Percentiles rank a stretch among this genome's conserved stretches.
phyloP scores from a whole-genome alignment of 2,113 vertebrate species.

The Stegastes partitus region DNA sequence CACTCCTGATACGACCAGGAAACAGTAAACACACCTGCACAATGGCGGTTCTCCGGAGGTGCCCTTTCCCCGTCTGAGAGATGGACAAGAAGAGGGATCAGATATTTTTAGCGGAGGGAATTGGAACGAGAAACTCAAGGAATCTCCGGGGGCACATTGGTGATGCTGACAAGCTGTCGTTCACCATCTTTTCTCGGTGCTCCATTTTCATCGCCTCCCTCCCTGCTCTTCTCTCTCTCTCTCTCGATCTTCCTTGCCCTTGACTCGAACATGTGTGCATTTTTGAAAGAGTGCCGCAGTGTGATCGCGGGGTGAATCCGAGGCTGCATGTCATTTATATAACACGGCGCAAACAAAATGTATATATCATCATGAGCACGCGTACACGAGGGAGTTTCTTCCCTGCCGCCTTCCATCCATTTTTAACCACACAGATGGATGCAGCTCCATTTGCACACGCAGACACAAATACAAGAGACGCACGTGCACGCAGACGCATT shows the following conservation, averaged over 20 bases:
- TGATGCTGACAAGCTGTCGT: conserved; percentile 30
- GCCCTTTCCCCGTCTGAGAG: not conserved
- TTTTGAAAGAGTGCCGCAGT: not conserved
- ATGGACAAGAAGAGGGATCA: conserved; percentile 14
- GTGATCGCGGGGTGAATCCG: conserved; percentile 17
- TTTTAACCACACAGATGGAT: conserved; percentile 44
- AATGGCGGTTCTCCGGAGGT: conserved; percentile 25
- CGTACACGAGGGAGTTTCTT: conserved; percentile 10
- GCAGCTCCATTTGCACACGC: conserved; percentile 15
- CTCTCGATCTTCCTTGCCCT: not conserved
- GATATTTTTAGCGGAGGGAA: conserved; percentile 43
- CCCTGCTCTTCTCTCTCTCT: not conserved
- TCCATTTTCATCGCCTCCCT: conserved; percentile 4
- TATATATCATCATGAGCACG: conserved; percentile 12
- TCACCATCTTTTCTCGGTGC: conserved; percentile 7
- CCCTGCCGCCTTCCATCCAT: conserved; percentile 26
- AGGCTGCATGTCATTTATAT: conserved; percentile 11
- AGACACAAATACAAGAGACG: conserved; percentile 10
- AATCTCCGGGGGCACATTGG: not conserved
- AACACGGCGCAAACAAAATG: not conserved
- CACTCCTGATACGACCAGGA: conserved; percentile 37
- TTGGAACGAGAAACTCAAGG: conserved; percentile 32
- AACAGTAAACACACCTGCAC: conserved; percentile 51
- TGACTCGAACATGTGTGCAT: not conserved
- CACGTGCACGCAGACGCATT: not conserved